Evolutionary conservation across 2,888 invertebrate species (phyloP), one percentile per base, ranked within the genome.

Genomic region (Byasa hedistus): DNA sequence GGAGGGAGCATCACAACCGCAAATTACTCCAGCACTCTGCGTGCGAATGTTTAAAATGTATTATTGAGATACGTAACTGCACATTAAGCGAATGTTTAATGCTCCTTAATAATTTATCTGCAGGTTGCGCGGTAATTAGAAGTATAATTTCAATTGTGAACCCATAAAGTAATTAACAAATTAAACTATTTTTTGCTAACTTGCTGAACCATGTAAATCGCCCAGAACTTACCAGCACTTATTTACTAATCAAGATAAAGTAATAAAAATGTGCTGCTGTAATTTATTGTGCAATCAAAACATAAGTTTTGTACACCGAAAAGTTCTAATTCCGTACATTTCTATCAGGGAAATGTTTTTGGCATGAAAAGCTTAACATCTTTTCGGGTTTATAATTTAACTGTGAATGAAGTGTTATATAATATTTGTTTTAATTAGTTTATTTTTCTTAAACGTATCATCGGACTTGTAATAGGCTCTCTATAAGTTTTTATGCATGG

Each of bases 1-100:
- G 71, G 77, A 70, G 77, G 77, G 79, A 71, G 79, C 79, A 82
- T 83, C 82, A 78, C 82, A 79, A 81, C 89, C 89, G 85, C 89
- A 89, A 91, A 91, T 90, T 89, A 89, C 88, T 84, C 83, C 82
- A 76, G 79, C 82, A 82, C 85, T 83, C 84, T 80, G 80, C 84
- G 84, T 87, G 82, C 83, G 83, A 87, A 87, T 88, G 89, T 87
- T 87, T 89, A 86, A 89, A 89, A 89, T 85, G 75, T 86, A 86
- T 84, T 82, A 83, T 84, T 84, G 80, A 83, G 83, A 84, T 81
- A 84, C 84, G 81, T 77, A 79, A 82, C 73, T 77, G 78, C 75
- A 74, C 73, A 70, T 68, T 64, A 69, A 73, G 76, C 82, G 76
- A 81, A 86, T 84, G 78, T 77, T 79, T 80, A 78, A 84, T 80